Evolutionary conservation across 2,797 vertebrate genomes (phyloP), one percentile per base, ranked within the genome.

Genomic region (Pteronotus mesoamericanus): DNA sequence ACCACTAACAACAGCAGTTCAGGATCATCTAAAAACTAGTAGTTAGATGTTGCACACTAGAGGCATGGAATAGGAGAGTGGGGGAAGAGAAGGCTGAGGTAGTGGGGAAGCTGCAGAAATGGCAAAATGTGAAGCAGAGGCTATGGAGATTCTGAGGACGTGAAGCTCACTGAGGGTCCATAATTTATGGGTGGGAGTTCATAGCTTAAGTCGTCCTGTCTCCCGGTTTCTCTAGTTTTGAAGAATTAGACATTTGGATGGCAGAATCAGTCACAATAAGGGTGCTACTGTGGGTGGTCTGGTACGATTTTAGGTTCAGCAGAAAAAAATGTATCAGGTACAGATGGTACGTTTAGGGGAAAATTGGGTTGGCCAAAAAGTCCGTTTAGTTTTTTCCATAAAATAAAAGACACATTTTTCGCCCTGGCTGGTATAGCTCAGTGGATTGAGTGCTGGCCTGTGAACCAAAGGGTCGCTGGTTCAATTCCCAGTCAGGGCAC

Each of bases 41-140:
- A 72, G 92, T 96, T 96, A 96, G 82, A 85, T 59, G 83, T 37
- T 68, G 91, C 14, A 86, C 91, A 96, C 91, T 51, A 90, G 92
- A 87, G 84, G 77, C 75, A 92, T 34, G 75, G 71, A 78, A 72
- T 1, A 93, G 72, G 3, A 82, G 66, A 92, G 79, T 82, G n/a
- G 10, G n/a, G 59, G 46, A 26, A 64, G 77, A 83, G 42, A 71
- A 91, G 55, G 83, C 48, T 46, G 68, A 80, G 57, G 82, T 69
- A 26, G 72, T 3, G 3, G 44, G 79, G 66, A 66, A 83, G 87
- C 55, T 92, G 18, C 5, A 92, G 91, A 87, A 69, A 95, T 48
- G 84, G 89, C 71, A 87, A 53, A 72, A 37, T n/a, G 64, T 85
- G 80, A 93, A 51, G 64, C 92, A 78, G 71, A 96, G 39, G 9